phyloP scores from a whole-genome alignment of 2,113 vertebrate genomes.

The Albula goreensis region DNA sequence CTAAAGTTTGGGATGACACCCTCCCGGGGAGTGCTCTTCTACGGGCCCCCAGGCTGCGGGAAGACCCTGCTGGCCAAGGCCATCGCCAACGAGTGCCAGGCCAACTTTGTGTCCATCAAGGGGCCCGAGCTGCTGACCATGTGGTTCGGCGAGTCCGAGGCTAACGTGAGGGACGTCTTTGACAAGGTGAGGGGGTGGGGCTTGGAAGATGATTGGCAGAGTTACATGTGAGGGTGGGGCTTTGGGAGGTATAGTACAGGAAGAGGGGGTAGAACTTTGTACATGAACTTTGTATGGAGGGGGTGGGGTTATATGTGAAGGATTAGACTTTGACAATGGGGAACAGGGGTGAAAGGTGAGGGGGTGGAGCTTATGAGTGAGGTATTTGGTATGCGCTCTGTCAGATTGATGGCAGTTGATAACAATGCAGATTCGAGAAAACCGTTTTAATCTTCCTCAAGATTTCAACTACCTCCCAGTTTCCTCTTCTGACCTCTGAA shows the following conservation, averaged over 20 bases:
- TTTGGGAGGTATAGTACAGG: background rate
- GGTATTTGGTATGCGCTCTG: no score
- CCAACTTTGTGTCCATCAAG: constrained; percentile 61
- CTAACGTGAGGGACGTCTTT: constrained; percentile 56
- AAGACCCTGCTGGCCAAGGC: constrained; percentile 60
- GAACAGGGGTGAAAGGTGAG: background rate
- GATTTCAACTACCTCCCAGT: no score
- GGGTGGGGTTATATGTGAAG: no score
- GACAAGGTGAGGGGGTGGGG: constrained; percentile 48
- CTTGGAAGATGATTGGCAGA: background rate
- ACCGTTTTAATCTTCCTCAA: no score
- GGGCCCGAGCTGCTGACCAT: constrained; percentile 59
- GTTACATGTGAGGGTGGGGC: no score
- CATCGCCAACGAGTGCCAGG: constrained; percentile 59
- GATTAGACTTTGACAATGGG: no score
- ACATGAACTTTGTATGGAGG: no score
- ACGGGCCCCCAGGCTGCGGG: constrained; percentile 56
- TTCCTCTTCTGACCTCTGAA: background rate
- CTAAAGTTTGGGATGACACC: constrained; percentile 61
- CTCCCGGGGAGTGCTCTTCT: constrained; percentile 55
- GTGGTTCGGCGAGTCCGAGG: constrained; percentile 61
- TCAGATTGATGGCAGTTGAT: no score
- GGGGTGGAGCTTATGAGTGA: no score
- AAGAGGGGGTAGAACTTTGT: no score
- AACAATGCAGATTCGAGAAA: no score